Conservation (phyloP, 2,888 invertebrate species). For the Allacma fusca region DNA sequence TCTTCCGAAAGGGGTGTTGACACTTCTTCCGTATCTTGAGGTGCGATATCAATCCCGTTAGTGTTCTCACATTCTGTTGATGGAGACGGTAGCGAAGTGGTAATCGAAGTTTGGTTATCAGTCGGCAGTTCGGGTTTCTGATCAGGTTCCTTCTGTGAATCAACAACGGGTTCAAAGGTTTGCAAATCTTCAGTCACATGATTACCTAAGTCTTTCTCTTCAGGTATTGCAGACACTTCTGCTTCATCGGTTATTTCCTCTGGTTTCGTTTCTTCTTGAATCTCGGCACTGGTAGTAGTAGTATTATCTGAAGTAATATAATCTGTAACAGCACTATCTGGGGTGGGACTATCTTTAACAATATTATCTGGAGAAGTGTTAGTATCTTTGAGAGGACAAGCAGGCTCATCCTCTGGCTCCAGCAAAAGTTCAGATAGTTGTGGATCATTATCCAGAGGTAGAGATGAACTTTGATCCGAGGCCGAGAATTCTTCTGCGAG, state of each 20-base stretch:
- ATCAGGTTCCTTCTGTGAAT: neutral
- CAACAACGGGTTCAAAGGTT: neutral
- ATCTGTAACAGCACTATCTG: neutral
- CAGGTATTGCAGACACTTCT: slow-evolving; percentile 24
- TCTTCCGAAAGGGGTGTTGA: neutral
- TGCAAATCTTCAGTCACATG: slow-evolving; percentile 31
- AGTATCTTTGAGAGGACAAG: no score
- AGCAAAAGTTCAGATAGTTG: neutral
- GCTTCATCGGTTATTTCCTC: neutral
- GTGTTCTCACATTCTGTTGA: neutral
- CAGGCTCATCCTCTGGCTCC: no score
- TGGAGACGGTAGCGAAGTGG: neutral
- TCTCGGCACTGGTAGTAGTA: neutral
- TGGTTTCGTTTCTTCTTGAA: neutral
- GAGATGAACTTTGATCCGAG: slow-evolving; percentile 13
- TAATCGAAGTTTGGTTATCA: neutral
- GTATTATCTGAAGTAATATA: neutral
- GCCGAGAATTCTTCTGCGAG: neutral
- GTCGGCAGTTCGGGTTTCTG: neutral
- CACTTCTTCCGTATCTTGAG: neutral
- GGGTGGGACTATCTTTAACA: no score
- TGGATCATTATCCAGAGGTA: neutral
- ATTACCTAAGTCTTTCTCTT: slow-evolving; percentile 33
- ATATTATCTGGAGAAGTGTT: no score
- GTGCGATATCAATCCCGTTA: neutral